A percentile compares a stretch with the other conserved stretches of the same genome.
Conservation (phyloP, 2,113 vertebrate species). For the Sinocyclocheilus maitianheensis region DNA sequence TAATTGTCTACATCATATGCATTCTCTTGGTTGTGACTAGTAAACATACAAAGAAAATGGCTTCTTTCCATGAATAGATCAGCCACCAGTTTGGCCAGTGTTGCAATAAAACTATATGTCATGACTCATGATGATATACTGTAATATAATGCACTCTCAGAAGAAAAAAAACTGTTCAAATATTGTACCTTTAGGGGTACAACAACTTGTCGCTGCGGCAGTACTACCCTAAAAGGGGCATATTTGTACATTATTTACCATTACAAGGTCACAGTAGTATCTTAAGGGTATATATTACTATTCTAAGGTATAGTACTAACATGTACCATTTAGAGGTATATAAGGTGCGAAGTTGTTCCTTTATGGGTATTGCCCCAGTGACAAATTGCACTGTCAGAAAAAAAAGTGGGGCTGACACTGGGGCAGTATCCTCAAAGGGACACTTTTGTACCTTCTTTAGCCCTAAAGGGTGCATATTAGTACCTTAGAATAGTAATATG, state of each 20-base stretch:
- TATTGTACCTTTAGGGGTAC: neutral
- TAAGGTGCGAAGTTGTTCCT: neutral
- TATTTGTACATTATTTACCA: neutral
- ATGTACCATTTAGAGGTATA: neutral
- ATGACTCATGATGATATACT: neutral
- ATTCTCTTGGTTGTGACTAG: slow-evolving; percentile 56
- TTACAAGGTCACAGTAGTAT: neutral
- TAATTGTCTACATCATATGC: slow-evolving; percentile 58
- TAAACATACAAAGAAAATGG: slow-evolving; percentile 65
- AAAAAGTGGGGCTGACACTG: too few species aligned
- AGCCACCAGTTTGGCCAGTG: slow-evolving; percentile 8
- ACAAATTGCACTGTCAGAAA: too few species aligned
- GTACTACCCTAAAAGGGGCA: neutral
- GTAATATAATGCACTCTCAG: neutral
- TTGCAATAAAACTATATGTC: neutral
- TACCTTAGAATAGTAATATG: too few species aligned
- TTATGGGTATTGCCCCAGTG: neutral
- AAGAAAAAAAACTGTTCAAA: neutral
- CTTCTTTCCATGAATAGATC: slow-evolving; percentile 49
- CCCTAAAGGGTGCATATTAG: too few species aligned
- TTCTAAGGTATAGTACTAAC: neutral
- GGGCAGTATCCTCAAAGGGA: too few species aligned
- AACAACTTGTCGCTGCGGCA: neutral
- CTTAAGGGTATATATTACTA: neutral
- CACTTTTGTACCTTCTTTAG: too few species aligned